Evolutionary conservation across 2,888 invertebrate species (phyloP).

Genomic region (Ophion ventricosus): DNA sequence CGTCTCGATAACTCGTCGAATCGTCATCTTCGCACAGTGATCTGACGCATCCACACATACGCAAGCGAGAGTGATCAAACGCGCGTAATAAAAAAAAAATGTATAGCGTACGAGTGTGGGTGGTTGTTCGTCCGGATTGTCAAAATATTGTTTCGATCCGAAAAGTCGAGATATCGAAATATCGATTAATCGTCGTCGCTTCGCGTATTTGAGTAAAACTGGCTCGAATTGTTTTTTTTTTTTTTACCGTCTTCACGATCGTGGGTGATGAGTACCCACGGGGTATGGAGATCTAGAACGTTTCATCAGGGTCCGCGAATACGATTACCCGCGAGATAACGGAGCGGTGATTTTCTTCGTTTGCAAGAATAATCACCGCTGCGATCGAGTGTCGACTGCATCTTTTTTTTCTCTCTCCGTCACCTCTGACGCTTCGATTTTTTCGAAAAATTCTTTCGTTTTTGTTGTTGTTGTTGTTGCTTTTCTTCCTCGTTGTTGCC

Average conservation of each 20-base stretch:
- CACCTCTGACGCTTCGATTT: not conserved
- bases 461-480: too few species aligned
- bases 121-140: not conserved
- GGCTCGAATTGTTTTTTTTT: not conserved
- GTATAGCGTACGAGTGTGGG: not conserved
- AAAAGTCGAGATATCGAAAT: not conserved
- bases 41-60: not conserved
- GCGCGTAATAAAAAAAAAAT: not conserved
- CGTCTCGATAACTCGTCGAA: conserved; percentile 57
- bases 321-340: conserved; percentile 53
- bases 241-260: not conserved
- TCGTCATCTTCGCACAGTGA: conserved; percentile 49
- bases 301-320: conserved; percentile 56
- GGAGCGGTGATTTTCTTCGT: conserved; percentile 53
- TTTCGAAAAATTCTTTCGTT: not conserved
- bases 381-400: conserved; percentile 38
- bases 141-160: conserved; percentile 16
- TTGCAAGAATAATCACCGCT: conserved; percentile 42
- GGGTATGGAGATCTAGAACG: conserved; percentile 7
- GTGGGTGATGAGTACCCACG: not conserved
- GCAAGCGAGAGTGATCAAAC: too few species aligned
- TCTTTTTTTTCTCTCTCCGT: conserved; percentile 13
- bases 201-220: not conserved
- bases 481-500: not conserved
- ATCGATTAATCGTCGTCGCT: too few species aligned